phyloP scores from a whole-genome alignment of 1,140 invertebrate genomes.

The Micrasema longulum region DNA sequence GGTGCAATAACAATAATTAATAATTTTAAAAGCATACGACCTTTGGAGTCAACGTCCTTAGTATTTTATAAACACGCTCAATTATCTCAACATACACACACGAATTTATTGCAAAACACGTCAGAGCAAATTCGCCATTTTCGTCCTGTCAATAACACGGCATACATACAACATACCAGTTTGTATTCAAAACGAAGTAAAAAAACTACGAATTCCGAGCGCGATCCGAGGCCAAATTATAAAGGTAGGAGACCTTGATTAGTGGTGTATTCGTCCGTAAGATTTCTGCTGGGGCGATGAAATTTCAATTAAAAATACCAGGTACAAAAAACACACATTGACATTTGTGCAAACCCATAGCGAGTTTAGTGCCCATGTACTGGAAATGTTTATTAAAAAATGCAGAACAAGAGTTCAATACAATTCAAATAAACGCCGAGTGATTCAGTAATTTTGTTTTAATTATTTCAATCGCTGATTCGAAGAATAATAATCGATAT shows the following conservation, averaged over 20 bases:
- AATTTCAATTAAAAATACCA: slow-evolving; percentile 18
- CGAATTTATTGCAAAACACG: slow-evolving; percentile 25
- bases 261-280: not conserved
- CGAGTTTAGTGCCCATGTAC: too few relatives aligned
- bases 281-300: not conserved
- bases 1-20: too few relatives aligned
- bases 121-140: slow-evolving; percentile 22
- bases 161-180: slow-evolving; percentile 9
- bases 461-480: too few relatives aligned
- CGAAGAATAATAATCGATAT: too few relatives aligned
- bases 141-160: slow-evolving; percentile 23
- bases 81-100: slow-evolving; percentile 15
- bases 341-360: too few relatives aligned
- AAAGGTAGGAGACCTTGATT: slow-evolving; percentile 17
- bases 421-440: too few relatives aligned
- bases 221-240: slow-evolving; percentile 12
- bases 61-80: slow-evolving; percentile 21
- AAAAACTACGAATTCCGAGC: slow-evolving; percentile 17
- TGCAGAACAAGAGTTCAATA: too few relatives aligned
- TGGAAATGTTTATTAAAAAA: too few relatives aligned
- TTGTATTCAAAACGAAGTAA: slow-evolving; percentile 9
- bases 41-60: slow-evolving; percentile 29
- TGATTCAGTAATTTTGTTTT: too few relatives aligned
- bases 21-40: slow-evolving; percentile 14
- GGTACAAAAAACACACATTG: too few relatives aligned